A percentile compares a stretch with the other conserved stretches of the same genome.
Evolutionary conservation across 2,888 invertebrate species (phyloP).

Genomic region (Cheilosia soror): DNA sequence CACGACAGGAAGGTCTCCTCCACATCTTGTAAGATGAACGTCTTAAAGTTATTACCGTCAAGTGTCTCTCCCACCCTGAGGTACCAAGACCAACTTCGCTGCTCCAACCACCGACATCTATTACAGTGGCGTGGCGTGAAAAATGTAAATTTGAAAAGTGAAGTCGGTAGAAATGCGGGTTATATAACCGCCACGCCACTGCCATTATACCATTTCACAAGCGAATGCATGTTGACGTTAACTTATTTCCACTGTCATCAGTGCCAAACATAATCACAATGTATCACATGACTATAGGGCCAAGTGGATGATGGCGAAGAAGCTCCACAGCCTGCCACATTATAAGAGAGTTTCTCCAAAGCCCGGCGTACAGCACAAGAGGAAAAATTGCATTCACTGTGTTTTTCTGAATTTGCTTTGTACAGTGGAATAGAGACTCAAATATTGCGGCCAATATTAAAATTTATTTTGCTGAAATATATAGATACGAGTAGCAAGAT

Average conservation of each 20-base stretch:
- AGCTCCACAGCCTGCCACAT: slow-evolving; percentile 42
- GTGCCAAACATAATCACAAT: slow-evolving; percentile 68
- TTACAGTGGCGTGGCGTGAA: too few relatives aligned
- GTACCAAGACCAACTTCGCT: background rate
- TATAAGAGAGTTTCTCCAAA: slow-evolving; percentile 46
- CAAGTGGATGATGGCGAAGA: slow-evolving; percentile 45
- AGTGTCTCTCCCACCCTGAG: slow-evolving; percentile 38
- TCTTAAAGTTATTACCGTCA: slow-evolving; percentile 50
- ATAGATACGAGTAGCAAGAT: background rate
- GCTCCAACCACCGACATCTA: background rate
- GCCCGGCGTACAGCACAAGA: slow-evolving; percentile 30
- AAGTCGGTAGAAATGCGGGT: too few relatives aligned
- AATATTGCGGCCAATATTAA: background rate
- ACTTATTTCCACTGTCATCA: slow-evolving; percentile 66
- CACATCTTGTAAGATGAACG: slow-evolving; percentile 17
- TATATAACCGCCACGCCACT: background rate
- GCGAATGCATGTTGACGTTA: slow-evolving; percentile 61
- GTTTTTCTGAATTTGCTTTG: background rate
- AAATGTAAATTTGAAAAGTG: too few relatives aligned
- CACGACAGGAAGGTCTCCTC: background rate
- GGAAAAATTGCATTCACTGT: slow-evolving; percentile 39
- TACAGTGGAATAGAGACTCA: slow-evolving; percentile 10
- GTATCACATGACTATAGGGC: slow-evolving; percentile 66
- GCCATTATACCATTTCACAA: slow-evolving; percentile 7
- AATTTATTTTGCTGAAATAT: background rate